Base-by-base conservation (phyloP, 2,113 vertebrate species). In the Grus americana region DNA sequence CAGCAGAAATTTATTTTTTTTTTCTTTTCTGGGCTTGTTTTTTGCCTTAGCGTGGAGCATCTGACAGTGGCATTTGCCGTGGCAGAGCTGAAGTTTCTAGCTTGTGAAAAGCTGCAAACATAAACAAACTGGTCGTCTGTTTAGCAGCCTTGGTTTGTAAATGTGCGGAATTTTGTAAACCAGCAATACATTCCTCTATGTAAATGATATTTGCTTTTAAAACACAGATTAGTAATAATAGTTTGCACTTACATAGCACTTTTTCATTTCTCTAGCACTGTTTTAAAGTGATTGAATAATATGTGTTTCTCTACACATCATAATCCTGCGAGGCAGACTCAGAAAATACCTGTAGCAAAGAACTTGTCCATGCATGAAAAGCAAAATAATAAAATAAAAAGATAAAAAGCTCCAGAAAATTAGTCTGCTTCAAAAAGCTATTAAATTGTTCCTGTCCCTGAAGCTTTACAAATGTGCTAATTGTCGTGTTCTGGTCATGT, bases 401-500 rank as follows among this genome's bases (percentile, higher is more conserved):
- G 32, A 91, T 75, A 63, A 95, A 96, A 96, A 97, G 57, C 89
- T 97, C 49, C 72, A 95, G 95, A 96, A 98, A 98, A 98, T 97
- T 96, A 97, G 96, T 73, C 94, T 93, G 74, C 89, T 97, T 98
- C 92, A 97, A 96, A 97, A 98, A 96, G 91, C 95, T 96, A 97
- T 97, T 97, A 97, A 97, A 93, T 83, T 97, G 95, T 97, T 97
- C 96, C 97, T 98, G 50, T 89, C 96, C 96, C 95, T 96, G 89
- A 79, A 97, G 97, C 97, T 96, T 97, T 97, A 97, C 97, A 97
- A 97, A 97, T 95, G 95, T 97, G 97, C 86, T 98, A 96, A 98
- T 97, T 97, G 96, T 95, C 58, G 81, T 94, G 84, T 97, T 97
- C 93, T 97, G 91, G 84, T 94, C 89, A 19, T 96, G 95, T 98